Evolutionary conservation across 2,113 vertebrate genomes (phyloP).

Genomic region (Microcebus tavaratra): DNA sequence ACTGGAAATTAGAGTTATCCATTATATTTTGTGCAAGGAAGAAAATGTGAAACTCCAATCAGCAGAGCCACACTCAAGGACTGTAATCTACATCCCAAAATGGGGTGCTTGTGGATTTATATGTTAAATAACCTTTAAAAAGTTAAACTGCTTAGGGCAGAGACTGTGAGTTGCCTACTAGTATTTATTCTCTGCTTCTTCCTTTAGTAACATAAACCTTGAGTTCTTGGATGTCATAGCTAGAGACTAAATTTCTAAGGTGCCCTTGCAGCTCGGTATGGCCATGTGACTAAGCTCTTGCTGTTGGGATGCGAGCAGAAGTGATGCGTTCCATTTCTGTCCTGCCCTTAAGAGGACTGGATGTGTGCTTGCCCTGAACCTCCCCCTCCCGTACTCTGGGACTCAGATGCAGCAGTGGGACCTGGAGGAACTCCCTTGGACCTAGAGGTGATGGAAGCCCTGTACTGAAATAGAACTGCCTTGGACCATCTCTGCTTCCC

Average conservation of each 20-base stretch:
- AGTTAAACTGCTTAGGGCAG: not conserved
- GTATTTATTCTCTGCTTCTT: not conserved
- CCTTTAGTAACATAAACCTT: not conserved
- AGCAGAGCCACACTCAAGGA: not conserved
- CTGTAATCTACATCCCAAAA: not conserved
- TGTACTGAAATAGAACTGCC: not conserved
- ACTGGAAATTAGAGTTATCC: not conserved
- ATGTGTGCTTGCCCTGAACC: fast-evolving
- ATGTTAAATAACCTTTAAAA: not conserved
- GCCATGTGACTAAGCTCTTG: not conserved
- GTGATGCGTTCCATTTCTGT: not conserved
- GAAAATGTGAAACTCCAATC: not conserved
- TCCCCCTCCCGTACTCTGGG: not conserved
- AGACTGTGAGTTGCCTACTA: not conserved
- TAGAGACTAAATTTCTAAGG: not conserved
- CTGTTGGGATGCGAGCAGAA: not conserved
- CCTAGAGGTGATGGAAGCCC: not conserved
- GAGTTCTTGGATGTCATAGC: not conserved
- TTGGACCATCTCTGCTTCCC: not conserved
- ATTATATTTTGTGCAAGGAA: not conserved
- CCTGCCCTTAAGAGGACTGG: not conserved
- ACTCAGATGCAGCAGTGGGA: not conserved
- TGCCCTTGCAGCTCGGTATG: not conserved
- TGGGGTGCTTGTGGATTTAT: not conserved
- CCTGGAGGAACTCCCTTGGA: not conserved